A percentile compares a stretch with the other conserved stretches of the same genome.
Conservation (phyloP, 2,888 invertebrate species). For the Archips crataeganus region DNA sequence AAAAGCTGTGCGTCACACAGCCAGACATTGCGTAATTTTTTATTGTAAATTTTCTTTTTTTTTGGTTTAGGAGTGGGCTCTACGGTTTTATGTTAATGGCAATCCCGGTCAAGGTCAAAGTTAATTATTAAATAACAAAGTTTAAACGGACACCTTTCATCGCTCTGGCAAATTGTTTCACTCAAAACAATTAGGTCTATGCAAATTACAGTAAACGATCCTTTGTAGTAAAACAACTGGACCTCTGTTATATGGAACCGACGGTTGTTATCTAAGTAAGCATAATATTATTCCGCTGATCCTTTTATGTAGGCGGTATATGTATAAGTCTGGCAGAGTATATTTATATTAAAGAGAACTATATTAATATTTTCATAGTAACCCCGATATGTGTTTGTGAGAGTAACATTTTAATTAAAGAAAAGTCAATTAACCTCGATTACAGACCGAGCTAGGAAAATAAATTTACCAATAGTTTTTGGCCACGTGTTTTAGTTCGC, state of each 20-base stretch:
- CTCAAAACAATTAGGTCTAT: constrained; percentile 28
- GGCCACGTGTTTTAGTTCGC: no score
- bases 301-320: neutral
- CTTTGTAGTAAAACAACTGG: neutral
- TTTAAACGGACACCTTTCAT: constrained; percentile 11
- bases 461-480: no score
- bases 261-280: neutral
- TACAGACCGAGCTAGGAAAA: no score
- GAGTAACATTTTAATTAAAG: no score
- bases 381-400: neutral
- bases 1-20: no score
- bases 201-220: constrained; percentile 24
- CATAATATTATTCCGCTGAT: constrained; percentile 11
- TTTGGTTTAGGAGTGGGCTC: neutral
- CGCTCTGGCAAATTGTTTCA: constrained; percentile 12
- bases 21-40: no score
- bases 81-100: neutral
- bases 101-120: constrained; percentile 16
- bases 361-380: neutral
- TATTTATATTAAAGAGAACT: neutral
- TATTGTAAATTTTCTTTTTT: no score
- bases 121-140: constrained; percentile 22
- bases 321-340: neutral
- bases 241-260: neutral
- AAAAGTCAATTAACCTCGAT: no score